Evolutionary conservation across 1,140 invertebrate genomes (phyloP), one percentile per base, ranked within the genome.

Genomic region (Bactericera cockerelli): DNA sequence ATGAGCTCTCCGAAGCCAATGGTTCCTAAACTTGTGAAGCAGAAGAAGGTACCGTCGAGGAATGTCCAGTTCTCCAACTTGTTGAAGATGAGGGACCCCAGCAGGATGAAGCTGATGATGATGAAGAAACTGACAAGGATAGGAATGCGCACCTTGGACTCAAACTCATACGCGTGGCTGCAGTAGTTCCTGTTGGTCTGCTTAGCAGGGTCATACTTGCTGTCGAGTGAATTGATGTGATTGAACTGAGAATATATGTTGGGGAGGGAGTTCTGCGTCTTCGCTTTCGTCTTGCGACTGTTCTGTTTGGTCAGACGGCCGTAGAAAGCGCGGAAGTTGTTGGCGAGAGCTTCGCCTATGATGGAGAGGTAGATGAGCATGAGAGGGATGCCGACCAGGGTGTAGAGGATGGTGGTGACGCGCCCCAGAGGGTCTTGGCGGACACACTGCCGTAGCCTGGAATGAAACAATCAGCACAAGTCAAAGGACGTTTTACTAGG

Each of bases 41-140:
- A 95, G 70, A 96, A 97, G 72, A 93, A 97, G 63, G 86, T 83
- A 22, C 90, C 89, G 67, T 97, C 93, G 14, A 98, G 74, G 24
- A 91, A 79, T 25, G 81, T 85, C 93, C 93, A 98, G 49, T 84
- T 89, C 77, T 88, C 86, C 22, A 88, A 77, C 69, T 86, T 86
- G 68, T 87, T 81, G 72, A 98, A 98, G 55, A 98, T 76, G 58
- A 93, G 76, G 0, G 93, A 89, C 1, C 95, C 95, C 22, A 88
- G 82, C 61, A 85, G 85, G 67, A 98, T 84, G 72, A 98, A 98
- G 55, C 84, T 78, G 16, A 91, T 74, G 63, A 98, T 86, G 14
- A 97, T 85, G 42, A 90, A 74, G 66, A 97, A 76, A 65, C 93
- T 95, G 4, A 98, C 77, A 49, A 84, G 83, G 39, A 96, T 84